Percentiles rank a stretch among this genome's conserved stretches.
These are phyloP conservation scores for Drosophila ironensis DNA, from an alignment of 1,140 invertebrate species.

Conservation along the genomic window DNA sequence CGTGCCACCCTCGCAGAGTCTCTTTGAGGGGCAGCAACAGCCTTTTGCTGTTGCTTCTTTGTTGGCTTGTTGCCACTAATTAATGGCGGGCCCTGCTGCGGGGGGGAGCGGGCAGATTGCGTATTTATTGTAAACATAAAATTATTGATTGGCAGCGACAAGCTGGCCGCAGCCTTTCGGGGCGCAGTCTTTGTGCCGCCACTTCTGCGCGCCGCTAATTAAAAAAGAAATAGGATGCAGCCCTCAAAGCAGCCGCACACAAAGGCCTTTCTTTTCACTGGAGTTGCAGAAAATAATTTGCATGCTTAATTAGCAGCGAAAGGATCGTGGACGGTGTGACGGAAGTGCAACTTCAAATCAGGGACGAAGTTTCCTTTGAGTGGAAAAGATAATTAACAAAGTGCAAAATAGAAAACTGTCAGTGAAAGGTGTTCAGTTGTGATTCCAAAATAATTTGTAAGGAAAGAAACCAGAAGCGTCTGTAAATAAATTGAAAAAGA, in stretches of 20 bases:
- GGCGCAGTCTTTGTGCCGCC: slow-evolving; percentile 15
- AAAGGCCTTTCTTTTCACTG: slow-evolving; percentile 28
- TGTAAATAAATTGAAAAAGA: no score
- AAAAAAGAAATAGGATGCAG: slow-evolving; percentile 37
- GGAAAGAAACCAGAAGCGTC: no score
- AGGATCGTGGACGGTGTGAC: background rate
- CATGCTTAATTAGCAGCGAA: slow-evolving; percentile 52
- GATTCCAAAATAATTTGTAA: no score
- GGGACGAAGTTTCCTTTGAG: background rate
- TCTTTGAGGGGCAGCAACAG: slow-evolving; percentile 55
- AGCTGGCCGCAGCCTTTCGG: slow-evolving; percentile 14
- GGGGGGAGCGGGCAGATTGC: slow-evolving; percentile 6
- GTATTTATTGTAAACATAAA: slow-evolving; percentile 70
- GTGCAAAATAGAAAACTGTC: background rate
- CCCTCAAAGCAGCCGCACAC: slow-evolving; percentile 15
- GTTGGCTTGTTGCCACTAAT: slow-evolving; percentile 64
- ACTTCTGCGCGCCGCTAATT: slow-evolving; percentile 46
- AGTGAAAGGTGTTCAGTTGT: no score
- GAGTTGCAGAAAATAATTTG: slow-evolving; percentile 53
- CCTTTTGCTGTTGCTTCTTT: slow-evolving; percentile 24
- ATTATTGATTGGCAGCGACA: slow-evolving; percentile 63
- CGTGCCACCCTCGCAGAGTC: background rate
- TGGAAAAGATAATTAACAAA: background rate
- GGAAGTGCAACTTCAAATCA: background rate
- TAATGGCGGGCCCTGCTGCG: slow-evolving; percentile 36